Percentiles rank a stretch among this genome's conserved stretches.
Evolutionary conservation across 2,797 vertebrate species (phyloP).

Genomic region (Microcaecilia unicolor): DNA sequence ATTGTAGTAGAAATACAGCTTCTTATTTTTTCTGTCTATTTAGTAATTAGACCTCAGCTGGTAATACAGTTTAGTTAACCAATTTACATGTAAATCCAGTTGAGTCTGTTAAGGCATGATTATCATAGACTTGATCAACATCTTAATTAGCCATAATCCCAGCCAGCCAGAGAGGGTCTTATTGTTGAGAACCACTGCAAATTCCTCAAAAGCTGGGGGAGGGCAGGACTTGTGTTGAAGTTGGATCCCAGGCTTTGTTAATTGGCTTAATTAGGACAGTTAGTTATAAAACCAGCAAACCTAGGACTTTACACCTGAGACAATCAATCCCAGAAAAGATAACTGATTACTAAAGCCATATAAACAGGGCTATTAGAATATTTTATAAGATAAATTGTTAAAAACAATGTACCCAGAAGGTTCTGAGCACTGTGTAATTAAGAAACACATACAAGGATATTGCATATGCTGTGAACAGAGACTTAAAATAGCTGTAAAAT

Average conservation of each 20-base stretch:
- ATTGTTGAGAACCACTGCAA: conserved; percentile 7
- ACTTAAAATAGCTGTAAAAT: too few relatives aligned
- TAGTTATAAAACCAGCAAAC: conserved; percentile 12
- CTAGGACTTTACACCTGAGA: conserved; percentile 1
- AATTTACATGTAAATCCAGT: conserved; percentile 60
- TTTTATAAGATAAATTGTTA: too few relatives aligned
- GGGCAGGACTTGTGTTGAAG: too few relatives aligned
- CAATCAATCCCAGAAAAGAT: neutral
- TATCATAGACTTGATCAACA: conserved; percentile 49
- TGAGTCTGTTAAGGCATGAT: conserved; percentile 45
- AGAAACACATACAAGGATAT: too few relatives aligned
- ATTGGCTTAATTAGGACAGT: conserved; percentile 8
- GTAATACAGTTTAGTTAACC: conserved; percentile 44
- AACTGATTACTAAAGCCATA: conserved; percentile 10
- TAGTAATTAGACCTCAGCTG: conserved; percentile 59
- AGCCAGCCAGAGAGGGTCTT: conserved; percentile 18
- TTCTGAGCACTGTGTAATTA: too few relatives aligned
- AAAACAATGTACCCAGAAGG: too few relatives aligned
- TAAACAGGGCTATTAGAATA: too few relatives aligned
- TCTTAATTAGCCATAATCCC: conserved; percentile 54
- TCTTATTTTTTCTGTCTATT: conserved; percentile 43
- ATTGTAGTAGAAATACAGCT: conserved; percentile 33
- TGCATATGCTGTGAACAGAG: too few relatives aligned
- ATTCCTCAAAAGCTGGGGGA: conserved; percentile 14
- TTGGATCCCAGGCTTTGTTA: conserved; percentile 9